phyloP scores from a whole-genome alignment of 2,888 invertebrate genomes.

The Leptura quadrifasciata region DNA sequence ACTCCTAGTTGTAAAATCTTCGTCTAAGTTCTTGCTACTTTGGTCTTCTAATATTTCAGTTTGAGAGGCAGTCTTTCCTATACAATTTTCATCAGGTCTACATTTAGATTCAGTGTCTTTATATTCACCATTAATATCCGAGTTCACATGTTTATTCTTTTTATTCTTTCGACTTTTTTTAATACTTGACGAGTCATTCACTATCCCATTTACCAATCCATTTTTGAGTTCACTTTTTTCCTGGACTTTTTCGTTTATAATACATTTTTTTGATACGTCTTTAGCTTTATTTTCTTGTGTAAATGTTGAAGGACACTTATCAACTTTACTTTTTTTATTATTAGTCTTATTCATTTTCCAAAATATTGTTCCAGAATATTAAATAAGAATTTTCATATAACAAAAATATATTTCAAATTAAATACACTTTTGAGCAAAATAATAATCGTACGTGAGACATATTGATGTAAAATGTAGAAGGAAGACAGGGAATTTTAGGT shows the following conservation, averaged over 20 bases:
- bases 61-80: constrained; percentile 43
- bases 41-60: constrained; percentile 51
- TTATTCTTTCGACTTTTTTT: constrained; percentile 56
- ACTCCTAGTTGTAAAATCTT: constrained; percentile 48
- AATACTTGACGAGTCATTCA: constrained; percentile 45
- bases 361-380: constrained; percentile 30
- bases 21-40: constrained; percentile 56
- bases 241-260: constrained; percentile 50
- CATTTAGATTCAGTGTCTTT: constrained; percentile 46
- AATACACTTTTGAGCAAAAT: constrained; percentile 45
- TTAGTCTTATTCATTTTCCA: constrained; percentile 61
- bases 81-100: constrained; percentile 49
- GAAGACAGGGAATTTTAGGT: constrained; percentile 56
- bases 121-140: constrained; percentile 56
- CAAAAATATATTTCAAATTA: constrained; percentile 44
- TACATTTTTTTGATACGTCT: constrained; percentile 56
- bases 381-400: constrained; percentile 45
- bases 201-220: constrained; percentile 62
- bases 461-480: constrained; percentile 53
- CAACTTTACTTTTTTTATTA: constrained; percentile 60
- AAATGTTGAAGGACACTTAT: constrained; percentile 62
- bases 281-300: constrained; percentile 52
- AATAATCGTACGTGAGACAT: constrained; percentile 50
- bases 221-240: constrained; percentile 56
- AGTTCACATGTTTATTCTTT: constrained; percentile 51